Base-by-base conservation (phyloP, 2,888 invertebrate genomes). In the Limnephilus marmoratus region DNA sequence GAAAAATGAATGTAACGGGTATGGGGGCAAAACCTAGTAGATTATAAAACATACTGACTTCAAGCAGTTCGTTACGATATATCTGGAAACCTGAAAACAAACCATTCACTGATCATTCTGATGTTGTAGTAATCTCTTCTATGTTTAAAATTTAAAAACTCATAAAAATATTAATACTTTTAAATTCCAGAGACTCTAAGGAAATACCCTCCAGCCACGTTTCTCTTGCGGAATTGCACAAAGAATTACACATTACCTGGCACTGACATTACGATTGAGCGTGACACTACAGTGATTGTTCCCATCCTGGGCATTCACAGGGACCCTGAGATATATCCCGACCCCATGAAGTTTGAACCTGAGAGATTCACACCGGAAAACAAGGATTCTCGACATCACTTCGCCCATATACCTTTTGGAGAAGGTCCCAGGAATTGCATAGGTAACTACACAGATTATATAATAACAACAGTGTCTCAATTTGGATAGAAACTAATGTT, bases 341-440 rank as follows among this genome's bases (percentile, higher is more conserved):
- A 95, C 81, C 95, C 95, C 0, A 94, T 94, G 18, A 94, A 94
- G 91, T 95, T 95, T 92, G 94, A 95, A 91, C 95, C 95, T 0
- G 95, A 95, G 80, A 93, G 95, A 81, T 95, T 95, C 94, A 94
- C 93, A 2, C 94, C 94, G 0, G 94, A 95, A 81, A 94, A 94
- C 41, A 94, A 94, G 91, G 93, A 93, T 2, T 91, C 92, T 11
- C 92, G 94, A n/a, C 94, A 94, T 87, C 94, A 94, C 45, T 94
- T 94, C 90, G 93, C 93, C 24, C 94, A 93, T 93, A 41, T 94
- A 88, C 94, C 94, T 0, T 94, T 94, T 87, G 94, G 94, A 9
- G 94, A 94, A 89, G 94, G 94, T 15, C 94, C 94, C 3, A 92
- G 94, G 5, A 93, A 93, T 81, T 94, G 94, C 88, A 94, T 94